These are phyloP conservation scores for Eriosoma lanigerum DNA, from an alignment of 1,140 invertebrate species.

Conservation along the genomic window DNA sequence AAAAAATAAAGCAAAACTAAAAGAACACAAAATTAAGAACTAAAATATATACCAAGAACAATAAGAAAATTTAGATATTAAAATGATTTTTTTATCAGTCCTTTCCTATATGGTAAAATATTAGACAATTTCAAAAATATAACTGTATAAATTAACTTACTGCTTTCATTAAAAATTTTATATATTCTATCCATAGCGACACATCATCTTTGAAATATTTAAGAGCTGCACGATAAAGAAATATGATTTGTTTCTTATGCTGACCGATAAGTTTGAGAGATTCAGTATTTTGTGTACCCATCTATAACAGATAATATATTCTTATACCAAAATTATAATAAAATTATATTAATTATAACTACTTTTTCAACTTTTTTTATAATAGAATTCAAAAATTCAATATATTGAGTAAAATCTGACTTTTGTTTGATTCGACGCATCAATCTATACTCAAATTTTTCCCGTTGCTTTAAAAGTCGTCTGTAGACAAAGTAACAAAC, in stretches of 20 bases:
- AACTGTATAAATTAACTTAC: background rate
- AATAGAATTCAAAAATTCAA: conserved; percentile 14
- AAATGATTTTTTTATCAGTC: no score
- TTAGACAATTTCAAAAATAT: no score
- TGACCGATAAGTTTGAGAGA: background rate
- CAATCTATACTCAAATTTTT: conserved; percentile 37
- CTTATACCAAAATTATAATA: background rate
- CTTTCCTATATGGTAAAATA: no score
- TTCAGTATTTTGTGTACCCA: background rate
- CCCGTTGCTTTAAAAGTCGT: conserved; percentile 7
- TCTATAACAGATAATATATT: background rate
- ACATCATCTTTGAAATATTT: conserved; percentile 42
- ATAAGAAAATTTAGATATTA: no score
- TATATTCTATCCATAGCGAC: conserved; percentile 28
- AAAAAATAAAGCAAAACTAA: no score
- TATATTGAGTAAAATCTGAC: conserved; percentile 34
- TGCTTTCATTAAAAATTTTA: conserved; percentile 12
- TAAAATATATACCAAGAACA: no score
- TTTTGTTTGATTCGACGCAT: conserved; percentile 40
- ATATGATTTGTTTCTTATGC: background rate
- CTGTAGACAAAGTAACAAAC: background rate
- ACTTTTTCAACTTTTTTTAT: conserved; percentile 24
- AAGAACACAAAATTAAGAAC: no score
- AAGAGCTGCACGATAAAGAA: background rate
- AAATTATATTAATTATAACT: background rate